These are phyloP conservation scores for Lepus americanus DNA, from an alignment of 2,113 vertebrate genomes.

Conservation along the genomic window DNA sequence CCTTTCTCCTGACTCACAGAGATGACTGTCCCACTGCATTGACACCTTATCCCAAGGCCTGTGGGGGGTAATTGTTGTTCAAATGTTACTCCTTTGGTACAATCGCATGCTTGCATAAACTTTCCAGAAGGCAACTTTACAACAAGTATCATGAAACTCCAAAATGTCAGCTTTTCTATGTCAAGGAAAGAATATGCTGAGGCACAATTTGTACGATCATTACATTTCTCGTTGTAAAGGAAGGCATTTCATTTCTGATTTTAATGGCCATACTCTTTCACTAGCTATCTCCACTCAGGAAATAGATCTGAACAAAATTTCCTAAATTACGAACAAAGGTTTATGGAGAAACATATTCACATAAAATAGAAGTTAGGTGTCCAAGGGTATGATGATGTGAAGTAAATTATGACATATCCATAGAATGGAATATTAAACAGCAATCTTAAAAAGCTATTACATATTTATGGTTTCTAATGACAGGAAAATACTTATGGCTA, in stretches of 20 bases:
- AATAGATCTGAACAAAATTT: slow-evolving; percentile 2
- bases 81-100: neutral
- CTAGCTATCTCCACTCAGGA: neutral
- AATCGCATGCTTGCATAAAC: neutral
- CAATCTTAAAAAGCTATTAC: slow-evolving; percentile 58
- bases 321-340: slow-evolving; percentile 49
- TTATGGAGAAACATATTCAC: slow-evolving; percentile 12
- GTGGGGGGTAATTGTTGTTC: neutral
- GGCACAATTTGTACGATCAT: neutral
- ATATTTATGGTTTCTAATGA: slow-evolving; percentile 56
- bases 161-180: neutral
- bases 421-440: slow-evolving; percentile 19
- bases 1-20: neutral
- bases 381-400: neutral
- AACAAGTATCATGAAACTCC: neutral
- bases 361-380: neutral
- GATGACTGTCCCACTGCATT: rapidly evolving
- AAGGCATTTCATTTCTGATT: neutral
- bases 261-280: slow-evolving; percentile 27
- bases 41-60: neutral
- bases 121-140: slow-evolving; percentile 6
- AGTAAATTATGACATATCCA: neutral
- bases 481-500: slow-evolving; percentile 31
- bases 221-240: neutral
- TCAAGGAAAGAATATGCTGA: neutral